These are phyloP conservation scores for Dendroctonus valens DNA, from an alignment of 1,140 invertebrate genomes.

Conservation along the genomic window DNA sequence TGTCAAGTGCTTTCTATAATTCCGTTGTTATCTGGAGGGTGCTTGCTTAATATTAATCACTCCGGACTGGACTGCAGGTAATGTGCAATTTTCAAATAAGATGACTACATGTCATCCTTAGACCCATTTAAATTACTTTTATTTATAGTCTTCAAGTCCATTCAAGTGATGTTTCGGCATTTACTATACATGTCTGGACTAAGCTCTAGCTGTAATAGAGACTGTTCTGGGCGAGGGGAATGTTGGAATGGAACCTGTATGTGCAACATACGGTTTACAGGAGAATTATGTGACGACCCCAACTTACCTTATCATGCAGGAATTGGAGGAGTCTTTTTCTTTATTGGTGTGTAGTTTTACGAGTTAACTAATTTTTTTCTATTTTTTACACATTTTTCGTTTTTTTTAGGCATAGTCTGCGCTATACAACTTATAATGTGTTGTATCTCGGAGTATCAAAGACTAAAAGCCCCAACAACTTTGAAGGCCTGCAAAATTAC, in stretches of 20 bases:
- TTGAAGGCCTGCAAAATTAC: constrained; percentile 81
- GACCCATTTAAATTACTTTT: constrained; percentile 8
- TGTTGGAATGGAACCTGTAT: constrained; percentile 88
- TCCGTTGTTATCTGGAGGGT: neutral
- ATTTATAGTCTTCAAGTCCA: constrained; percentile 1
- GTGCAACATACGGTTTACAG: constrained; percentile 76
- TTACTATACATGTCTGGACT: constrained; percentile 48
- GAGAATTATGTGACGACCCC: constrained; percentile 61
- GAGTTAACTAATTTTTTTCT: no score
- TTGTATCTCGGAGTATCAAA: constrained; percentile 76
- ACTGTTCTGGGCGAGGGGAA: constrained; percentile 87
- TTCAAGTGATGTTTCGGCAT: constrained; percentile 46
- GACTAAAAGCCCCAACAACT: constrained; percentile 78
- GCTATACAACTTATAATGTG: constrained; percentile 84
- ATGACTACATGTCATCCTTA: constrained; percentile 11
- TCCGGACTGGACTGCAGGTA: neutral
- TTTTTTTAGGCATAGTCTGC: constrained; percentile 71
- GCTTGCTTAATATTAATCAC: neutral
- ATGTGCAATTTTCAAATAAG: neutral
- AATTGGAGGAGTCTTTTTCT: constrained; percentile 78
- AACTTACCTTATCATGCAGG: constrained; percentile 66
- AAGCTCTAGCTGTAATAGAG: constrained; percentile 53
- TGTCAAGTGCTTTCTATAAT: no score
- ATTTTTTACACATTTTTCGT: neutral
- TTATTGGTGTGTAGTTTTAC: constrained; percentile 53